Base-by-base conservation (phyloP, 1,140 invertebrate species). In the Leptinotarsa undecemlineata region DNA sequence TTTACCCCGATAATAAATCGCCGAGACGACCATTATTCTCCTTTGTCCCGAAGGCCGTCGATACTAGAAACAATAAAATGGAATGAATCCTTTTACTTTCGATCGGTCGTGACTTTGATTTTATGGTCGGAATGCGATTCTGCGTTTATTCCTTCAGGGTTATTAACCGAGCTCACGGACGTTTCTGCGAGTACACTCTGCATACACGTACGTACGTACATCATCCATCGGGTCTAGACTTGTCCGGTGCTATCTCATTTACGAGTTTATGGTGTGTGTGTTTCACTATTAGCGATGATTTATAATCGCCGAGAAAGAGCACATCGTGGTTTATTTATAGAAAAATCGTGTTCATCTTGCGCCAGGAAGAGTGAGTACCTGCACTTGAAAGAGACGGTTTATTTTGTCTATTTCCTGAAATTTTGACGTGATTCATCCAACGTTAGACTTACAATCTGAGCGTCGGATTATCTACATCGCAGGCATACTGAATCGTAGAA, bases 141-240 rank as follows among this genome's bases (percentile, higher is more conserved):
- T 57, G n/a, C 17, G 51, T 57, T 57, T 57, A 57, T 57, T 57
- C 51, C 51, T 57, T 19, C 51, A 57, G 51, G 51, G 51, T 57
- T 57, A 57, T 57, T 57, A 57, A 57, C 51, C 51, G 51, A 57
- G 33, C 51, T 57, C 51, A 57, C 51, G 51, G 51, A 57, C 51
- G 51, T 15, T 17, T 19, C 51, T 57, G 51, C 51, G 51, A 17
- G 51, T 57, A 19, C 51, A 57, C 51, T 57, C 51, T 57, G 51
- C 51, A 57, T 57, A 42, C 33, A 42, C 33, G 33, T 42, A 6
- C 51, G 51, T 57, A n/a, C n/a, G n/a, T n/a, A n/a, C n/a, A n/a
- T 11, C 33, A 42, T 42, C 8, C 8, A 42, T 11, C 33, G 33
- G 33, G 8, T 11, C 8, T 42, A 42, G 8, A 42, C 2, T 42